Conservation (phyloP, 2,888 invertebrate species). For the Scaptomyza flava region DNA sequence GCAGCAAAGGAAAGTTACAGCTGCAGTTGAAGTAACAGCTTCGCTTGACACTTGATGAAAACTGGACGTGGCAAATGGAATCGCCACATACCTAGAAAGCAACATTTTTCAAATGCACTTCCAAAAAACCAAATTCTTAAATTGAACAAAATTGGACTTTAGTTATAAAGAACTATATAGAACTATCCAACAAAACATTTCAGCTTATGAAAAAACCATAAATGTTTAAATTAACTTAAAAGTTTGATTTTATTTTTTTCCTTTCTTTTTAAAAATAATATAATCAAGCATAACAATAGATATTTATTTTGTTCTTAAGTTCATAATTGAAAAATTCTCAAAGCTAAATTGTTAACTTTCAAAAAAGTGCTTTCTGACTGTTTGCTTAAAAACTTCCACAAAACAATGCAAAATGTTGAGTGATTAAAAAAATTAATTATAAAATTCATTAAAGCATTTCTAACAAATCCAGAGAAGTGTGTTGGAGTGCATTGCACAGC, state of each 20-base stretch:
- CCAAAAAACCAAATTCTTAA: neutral
- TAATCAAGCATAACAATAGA: neutral
- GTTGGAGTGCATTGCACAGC: no score
- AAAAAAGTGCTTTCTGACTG: neutral
- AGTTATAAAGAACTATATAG: no score
- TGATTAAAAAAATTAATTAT: neutral
- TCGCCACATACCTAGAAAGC: conserved; percentile 29
- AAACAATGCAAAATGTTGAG: neutral
- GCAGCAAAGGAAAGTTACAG: neutral
- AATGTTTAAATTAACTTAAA: neutral
- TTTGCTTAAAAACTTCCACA: neutral
- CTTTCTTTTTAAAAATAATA: neutral
- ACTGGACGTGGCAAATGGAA: conserved; percentile 46
- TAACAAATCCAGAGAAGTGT: neutral
- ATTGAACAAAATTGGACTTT: neutral
- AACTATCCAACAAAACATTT: no score
- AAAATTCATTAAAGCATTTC: neutral
- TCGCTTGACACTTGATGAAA: conserved; percentile 62
- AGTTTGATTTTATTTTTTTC: neutral
- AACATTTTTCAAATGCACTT: neutral
- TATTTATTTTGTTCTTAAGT: no score
- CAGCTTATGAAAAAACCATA: neutral
- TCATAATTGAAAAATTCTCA: neutral
- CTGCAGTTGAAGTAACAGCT: conserved; percentile 3
- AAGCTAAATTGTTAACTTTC: neutral